Conservation (phyloP, 2,113 vertebrate genomes). For the Proteles cristata region DNA sequence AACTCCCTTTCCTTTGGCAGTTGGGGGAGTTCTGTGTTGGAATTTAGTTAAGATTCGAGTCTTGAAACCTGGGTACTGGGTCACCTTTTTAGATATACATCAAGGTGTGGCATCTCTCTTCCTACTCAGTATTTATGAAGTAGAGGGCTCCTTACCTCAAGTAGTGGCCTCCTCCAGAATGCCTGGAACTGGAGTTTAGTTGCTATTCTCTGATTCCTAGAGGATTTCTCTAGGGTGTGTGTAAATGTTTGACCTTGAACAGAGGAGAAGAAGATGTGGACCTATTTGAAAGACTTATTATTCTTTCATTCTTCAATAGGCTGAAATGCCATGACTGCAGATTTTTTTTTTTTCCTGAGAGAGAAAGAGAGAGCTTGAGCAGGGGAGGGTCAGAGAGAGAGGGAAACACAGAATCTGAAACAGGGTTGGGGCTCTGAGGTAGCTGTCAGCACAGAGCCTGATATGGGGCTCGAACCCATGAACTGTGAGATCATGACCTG, state of each 20-base stretch:
- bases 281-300: not conserved
- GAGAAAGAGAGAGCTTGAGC: no score
- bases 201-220: not conserved
- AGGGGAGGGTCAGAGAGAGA: no score
- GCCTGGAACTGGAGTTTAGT: not conserved
- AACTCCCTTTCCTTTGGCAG: not conserved
- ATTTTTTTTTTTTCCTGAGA: slow-evolving; percentile 41
- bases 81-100: not conserved
- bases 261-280: not conserved
- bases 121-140: not conserved
- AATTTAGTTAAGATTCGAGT: slow-evolving; percentile 18
- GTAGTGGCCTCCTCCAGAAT: not conserved
- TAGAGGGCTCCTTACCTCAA: not conserved
- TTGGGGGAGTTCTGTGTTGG: not conserved
- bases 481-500: no score
- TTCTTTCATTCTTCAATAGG: slow-evolving; percentile 4
- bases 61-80: not conserved
- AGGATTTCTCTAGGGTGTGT: not conserved
- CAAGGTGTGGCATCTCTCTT: not conserved
- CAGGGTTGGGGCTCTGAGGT: no score
- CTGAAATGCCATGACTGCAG: not conserved
- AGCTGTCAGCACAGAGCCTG: no score
- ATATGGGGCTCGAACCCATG: no score
- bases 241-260: slow-evolving; percentile 47
- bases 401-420: no score